Evolutionary conservation across 2,888 invertebrate species (phyloP).

Genomic region (Psylliodes chrysocephalus): DNA sequence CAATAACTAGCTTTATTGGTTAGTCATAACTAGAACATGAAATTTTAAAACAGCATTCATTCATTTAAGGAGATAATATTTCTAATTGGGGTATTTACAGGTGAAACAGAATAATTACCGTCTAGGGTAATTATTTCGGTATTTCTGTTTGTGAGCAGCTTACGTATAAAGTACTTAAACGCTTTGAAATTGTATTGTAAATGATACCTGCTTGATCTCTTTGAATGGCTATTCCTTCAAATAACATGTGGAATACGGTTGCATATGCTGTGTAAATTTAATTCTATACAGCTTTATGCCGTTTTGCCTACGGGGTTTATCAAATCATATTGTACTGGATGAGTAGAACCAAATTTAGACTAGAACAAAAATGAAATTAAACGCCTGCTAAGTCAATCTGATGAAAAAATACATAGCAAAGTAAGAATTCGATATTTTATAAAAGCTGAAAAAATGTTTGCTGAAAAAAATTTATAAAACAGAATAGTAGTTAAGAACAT

Average conservation of each 20-base stretch:
- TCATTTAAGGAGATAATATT: not conserved
- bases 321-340: not conserved
- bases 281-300: conserved; percentile 1
- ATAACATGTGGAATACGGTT: not conserved
- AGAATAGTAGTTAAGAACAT: too few species aligned
- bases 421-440: too few species aligned
- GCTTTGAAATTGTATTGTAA: conserved; percentile 16
- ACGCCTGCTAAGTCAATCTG: too few species aligned
- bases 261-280: conserved; percentile 3
- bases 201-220: conserved; percentile 12
- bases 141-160: not conserved
- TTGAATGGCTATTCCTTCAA: conserved; percentile 13
- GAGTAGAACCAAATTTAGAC: too few species aligned
- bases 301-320: not conserved
- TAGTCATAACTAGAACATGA: too few species aligned
- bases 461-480: too few species aligned
- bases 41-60: not conserved
- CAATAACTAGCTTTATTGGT: too few species aligned
- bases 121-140: conserved; percentile 6
- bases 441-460: too few species aligned
- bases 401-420: too few species aligned
- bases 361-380: too few species aligned
- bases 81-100: conserved; percentile 5
- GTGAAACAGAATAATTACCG: conserved; percentile 5
- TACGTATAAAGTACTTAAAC: not conserved